Evolutionary conservation across 2,888 invertebrate species (phyloP).

Genomic region (Drosophila neoperkinsi): DNA sequence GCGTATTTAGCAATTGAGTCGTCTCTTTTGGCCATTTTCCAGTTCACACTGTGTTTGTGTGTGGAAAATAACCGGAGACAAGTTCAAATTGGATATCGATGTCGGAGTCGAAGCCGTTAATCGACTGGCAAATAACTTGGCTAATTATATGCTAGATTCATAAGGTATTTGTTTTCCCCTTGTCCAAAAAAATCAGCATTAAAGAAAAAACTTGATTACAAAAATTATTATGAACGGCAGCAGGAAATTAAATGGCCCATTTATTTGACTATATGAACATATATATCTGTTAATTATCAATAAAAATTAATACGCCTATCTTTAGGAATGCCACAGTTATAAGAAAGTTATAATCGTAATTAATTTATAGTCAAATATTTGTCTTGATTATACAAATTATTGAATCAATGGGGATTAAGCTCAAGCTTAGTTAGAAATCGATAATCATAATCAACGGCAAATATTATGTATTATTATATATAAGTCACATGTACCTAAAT

Average conservation of each 20-base stretch:
- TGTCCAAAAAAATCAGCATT: slow-evolving; percentile 35
- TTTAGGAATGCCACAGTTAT: not conserved
- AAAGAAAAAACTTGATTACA: slow-evolving; percentile 33
- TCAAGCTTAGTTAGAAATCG: not conserved
- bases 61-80: slow-evolving; percentile 63
- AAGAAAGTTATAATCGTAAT: not conserved
- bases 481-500: not conserved
- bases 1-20: slow-evolving; percentile 7
- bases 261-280: slow-evolving; percentile 3
- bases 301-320: not conserved
- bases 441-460: not conserved
- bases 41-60: slow-evolving; percentile 11
- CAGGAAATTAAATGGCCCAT: slow-evolving; percentile 26
- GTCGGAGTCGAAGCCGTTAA: not conserved
- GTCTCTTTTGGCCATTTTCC: slow-evolving; percentile 43
- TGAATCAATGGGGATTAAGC: not conserved
- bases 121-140: slow-evolving; percentile 22
- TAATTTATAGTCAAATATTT: not conserved
- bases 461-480: not conserved
- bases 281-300: not conserved
- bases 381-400: not conserved
- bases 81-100: not conserved
- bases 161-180: slow-evolving; percentile 9
- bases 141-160: slow-evolving; percentile 46
- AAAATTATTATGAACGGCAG: not conserved